A percentile compares a stretch with the other conserved stretches of the same genome.
Conservation (phyloP, 1,140 invertebrate genomes). For the Drosophila tristis region DNA sequence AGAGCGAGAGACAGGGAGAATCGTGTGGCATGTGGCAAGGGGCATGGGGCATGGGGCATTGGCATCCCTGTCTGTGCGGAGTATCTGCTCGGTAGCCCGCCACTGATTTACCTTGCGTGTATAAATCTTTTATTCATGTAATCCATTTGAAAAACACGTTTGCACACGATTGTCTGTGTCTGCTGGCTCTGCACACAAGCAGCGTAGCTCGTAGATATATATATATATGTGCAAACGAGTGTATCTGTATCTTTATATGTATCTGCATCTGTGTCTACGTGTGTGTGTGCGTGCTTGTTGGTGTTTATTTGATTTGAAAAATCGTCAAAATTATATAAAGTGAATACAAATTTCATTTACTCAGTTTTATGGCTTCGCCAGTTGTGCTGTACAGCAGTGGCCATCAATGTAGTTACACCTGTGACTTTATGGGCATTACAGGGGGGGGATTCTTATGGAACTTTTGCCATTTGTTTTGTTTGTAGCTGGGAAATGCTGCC, state of each 20-base stretch:
- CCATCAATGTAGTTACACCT: slow-evolving; percentile 32
- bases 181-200: slow-evolving; percentile 32
- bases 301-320: slow-evolving; percentile 70
- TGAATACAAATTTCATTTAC: slow-evolving; percentile 82
- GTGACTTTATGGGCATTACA: slow-evolving; percentile 1
- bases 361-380: slow-evolving; percentile 67
- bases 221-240: slow-evolving; percentile 4
- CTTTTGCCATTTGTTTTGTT: neutral
- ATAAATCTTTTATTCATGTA: slow-evolving; percentile 83
- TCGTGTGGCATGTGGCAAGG: slow-evolving; percentile 4
- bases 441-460: neutral
- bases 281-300: slow-evolving; percentile 19
- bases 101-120: slow-evolving; percentile 81
- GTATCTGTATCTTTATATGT: neutral
- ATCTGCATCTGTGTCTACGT: neutral
- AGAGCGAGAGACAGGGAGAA: neutral
- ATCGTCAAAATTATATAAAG: slow-evolving; percentile 82
- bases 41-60: slow-evolving; percentile 2
- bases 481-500: no score
- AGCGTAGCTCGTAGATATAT: slow-evolving; percentile 34
- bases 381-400: slow-evolving; percentile 28
- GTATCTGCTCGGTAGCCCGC: slow-evolving; percentile 74
- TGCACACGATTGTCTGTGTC: slow-evolving; percentile 80
- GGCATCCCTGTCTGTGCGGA: slow-evolving; percentile 33
- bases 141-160: slow-evolving; percentile 82